phyloP scores from a whole-genome alignment of 1,140 invertebrate genomes.

The Bombus ignitus region DNA sequence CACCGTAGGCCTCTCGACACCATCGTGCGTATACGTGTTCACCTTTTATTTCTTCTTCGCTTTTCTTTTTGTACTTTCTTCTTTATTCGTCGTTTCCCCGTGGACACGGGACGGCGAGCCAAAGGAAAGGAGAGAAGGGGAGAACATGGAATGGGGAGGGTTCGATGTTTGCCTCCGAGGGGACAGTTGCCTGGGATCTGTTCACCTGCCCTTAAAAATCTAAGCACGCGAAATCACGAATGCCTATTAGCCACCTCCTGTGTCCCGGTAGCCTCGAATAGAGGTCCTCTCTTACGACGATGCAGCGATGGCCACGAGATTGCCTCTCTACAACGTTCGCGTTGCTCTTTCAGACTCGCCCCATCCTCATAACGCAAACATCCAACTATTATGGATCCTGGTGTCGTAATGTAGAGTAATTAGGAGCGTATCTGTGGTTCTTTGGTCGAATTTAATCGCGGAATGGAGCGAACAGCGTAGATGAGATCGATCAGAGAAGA shows the following conservation, averaged over 20 bases:
- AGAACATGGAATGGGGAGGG: constrained; percentile 27
- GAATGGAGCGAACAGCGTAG: too few species aligned
- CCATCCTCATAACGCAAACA: not conserved
- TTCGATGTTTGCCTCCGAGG: constrained; percentile 69
- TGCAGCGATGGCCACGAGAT: constrained; percentile 32
- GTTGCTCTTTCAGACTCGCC: not conserved
- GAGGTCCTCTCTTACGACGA: not conserved
- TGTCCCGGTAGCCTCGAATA: constrained; percentile 47
- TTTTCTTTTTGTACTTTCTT: not conserved
- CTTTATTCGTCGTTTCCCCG: not conserved
- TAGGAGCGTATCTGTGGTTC: not conserved
- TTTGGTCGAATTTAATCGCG: not conserved
- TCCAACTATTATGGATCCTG: not conserved
- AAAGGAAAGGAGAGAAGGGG: not conserved
- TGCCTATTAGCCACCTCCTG: constrained; percentile 65
- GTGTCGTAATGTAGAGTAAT: not conserved
- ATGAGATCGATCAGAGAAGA: too few species aligned
- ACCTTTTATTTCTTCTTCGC: not conserved
- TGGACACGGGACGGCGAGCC: not conserved
- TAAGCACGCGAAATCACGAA: constrained; percentile 75
- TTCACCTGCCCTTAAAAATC: constrained; percentile 74
- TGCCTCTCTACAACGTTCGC: not conserved
- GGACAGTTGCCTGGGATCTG: constrained; percentile 66
- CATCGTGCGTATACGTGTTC: constrained; percentile 8
- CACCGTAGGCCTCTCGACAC: constrained; percentile 45